Evolutionary conservation across 2,888 invertebrate genomes (phyloP), one percentile per base, ranked within the genome.

Genomic region (Sarcophaga rosellei): DNA sequence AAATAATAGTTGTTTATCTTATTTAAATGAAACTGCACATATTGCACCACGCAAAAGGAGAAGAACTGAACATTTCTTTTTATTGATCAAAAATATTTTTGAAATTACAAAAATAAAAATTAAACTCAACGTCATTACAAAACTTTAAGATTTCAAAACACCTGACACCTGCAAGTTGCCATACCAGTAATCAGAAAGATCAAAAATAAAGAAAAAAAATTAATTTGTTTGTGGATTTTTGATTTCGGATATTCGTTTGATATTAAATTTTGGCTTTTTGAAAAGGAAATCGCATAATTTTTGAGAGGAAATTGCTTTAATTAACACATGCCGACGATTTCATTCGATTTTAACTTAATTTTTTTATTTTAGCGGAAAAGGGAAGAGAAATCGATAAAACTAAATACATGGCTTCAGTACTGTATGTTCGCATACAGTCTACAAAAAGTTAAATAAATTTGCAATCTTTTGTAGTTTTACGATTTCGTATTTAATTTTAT

Each of bases 291-390:
- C 75, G 8, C 21, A 17, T 44, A 3, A 59, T 53, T 73, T 73
- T 74, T 59, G 44, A 44, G 8, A 86, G 79, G 81, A 84, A 86
- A 83, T 84, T 78, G 45, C 20, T 77, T 81, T 80, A 86, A 86
- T 86, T 83, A 86, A 69, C 83, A 81, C 85, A 72, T 70, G 57
- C 44, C 47, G 62, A 11, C 63, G 63, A 63, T 76, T 69, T 53
- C 11, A n/a, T 25, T 79, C 57, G 59, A 53, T 69, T 73, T 4
- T 15, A 78, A 62, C 12, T 47, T 66, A 66, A 44, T 47, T 68
- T 68, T 47, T 25, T 69, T 68, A 45, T 17, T 69, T 70, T 10
- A 2, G 57, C 53, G 21, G 21, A 44, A 1, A n/a, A 47, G 15
- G 25, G 44, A 47, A 57, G 53, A 25, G 25, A 62, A 65, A 80